These are phyloP conservation scores for Encarsia formosa DNA, from an alignment of 2,888 invertebrate species.

Conservation along the genomic window DNA sequence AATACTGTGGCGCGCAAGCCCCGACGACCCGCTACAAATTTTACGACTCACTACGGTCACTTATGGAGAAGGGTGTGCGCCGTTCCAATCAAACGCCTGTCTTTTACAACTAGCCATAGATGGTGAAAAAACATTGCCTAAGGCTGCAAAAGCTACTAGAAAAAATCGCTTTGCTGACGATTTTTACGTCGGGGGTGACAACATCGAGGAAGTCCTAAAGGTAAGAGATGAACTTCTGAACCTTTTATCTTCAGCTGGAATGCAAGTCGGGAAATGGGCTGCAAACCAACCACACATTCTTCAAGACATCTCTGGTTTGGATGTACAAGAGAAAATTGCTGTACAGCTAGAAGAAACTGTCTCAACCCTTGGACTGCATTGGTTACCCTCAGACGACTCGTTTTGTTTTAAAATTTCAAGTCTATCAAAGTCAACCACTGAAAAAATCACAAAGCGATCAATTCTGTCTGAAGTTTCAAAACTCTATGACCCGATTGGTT, in stretches of 20 bases:
- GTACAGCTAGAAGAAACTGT: not conserved
- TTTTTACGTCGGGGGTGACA: constrained; percentile 6
- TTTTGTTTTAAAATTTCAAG: not conserved
- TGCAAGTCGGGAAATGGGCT: constrained; percentile 5
- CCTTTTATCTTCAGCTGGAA: constrained; percentile 6
- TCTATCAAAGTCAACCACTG: not conserved
- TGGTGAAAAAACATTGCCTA: constrained; percentile 24
- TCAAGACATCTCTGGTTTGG: not conserved
- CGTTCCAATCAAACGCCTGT: constrained; percentile 29
- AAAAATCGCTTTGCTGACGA: constrained; percentile 10
- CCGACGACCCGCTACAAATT: constrained; percentile 18
- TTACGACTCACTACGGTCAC: constrained; percentile 31
- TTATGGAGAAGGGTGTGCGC: constrained; percentile 28
- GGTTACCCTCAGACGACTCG: not conserved
- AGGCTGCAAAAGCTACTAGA: constrained; percentile 16
- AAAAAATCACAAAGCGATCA: not conserved
- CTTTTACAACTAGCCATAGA: constrained; percentile 27
- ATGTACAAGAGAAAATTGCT: not conserved
- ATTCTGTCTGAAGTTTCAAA: not conserved
- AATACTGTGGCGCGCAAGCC: constrained; percentile 31
- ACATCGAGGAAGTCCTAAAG: constrained; percentile 21
- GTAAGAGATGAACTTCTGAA: not conserved
- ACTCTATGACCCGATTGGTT: not conserved
- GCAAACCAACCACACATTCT: not conserved
- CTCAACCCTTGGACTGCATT: not conserved